Conservation (phyloP, 2,113 vertebrate genomes). For the Scolopax mira region DNA sequence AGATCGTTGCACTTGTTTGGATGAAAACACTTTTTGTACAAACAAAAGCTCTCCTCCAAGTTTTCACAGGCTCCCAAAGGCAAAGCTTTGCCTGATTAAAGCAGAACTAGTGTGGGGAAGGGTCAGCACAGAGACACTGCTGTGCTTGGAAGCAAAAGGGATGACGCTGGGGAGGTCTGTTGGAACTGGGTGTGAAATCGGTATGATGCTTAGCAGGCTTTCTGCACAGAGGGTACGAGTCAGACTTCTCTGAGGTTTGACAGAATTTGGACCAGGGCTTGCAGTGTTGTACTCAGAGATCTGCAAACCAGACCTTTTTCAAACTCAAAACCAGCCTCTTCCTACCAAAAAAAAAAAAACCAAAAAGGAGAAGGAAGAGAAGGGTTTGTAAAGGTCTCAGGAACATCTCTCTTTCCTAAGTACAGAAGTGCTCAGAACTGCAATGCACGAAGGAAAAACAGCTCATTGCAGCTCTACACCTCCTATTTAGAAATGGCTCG, state of each 20-base stretch:
- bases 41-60: not conserved
- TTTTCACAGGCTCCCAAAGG: not conserved
- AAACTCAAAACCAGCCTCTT: not conserved
- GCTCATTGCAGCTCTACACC: not conserved
- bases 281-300: not conserved
- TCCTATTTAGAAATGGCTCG: not conserved
- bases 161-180: not conserved
- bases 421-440: not conserved
- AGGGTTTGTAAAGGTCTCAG: not conserved
- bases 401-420: not conserved
- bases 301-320: not conserved
- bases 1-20: not conserved
- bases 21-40: not conserved
- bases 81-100: not conserved
- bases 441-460: not conserved
- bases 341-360: not conserved
- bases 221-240: rapidly evolving
- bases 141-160: not conserved
- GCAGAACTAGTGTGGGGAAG: not conserved
- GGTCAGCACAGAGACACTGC: not conserved
- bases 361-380: not conserved
- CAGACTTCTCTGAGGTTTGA: not conserved
- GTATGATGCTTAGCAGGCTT: not conserved
- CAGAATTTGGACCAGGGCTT: not conserved
- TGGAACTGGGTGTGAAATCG: not conserved